Evolutionary conservation across 2,888 invertebrate genomes (phyloP), one percentile per base, ranked within the genome.

Genomic region (Synanthedon myopaeformis): DNA sequence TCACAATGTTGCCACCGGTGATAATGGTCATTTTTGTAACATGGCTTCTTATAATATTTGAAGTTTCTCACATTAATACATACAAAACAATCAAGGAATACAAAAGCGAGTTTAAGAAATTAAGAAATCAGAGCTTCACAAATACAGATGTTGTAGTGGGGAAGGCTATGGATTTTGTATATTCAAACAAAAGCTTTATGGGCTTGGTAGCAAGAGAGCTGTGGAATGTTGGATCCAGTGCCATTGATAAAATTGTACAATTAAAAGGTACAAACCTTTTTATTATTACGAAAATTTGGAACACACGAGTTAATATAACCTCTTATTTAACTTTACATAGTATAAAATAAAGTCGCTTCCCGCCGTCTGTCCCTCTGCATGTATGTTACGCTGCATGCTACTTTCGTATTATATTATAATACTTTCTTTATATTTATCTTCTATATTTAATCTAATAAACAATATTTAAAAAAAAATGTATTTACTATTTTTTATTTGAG

Each of bases 171-270:
- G 79, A 84, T 56, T 79, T 82, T 4, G 72, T 82, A 2, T 79
- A 83, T 58, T 83, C 83, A 0, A 82, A 84, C 53, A 74, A 66
- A 59, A 82, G 82, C 0, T 59, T 85, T 5, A 82, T 85, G 83
- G 77, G 72, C 55, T 61, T 84, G 41, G 63, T 85, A 2, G 85
- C 84, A 0, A 65, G 76, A 42, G 83, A 84, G 52, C 58, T 85
- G 11, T 85, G 84, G 85, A 79, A 82, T 45, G 62, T 81, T 3
- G 85, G 85, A 0, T 73, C 82, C 1, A 68, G 57, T 17, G 77
- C 77, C 2, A 75, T 84, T 41, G 83, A 84, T 55, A 76, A 58
- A 42, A 77, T 82, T 53, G 79, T 79, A 13, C 73, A 75, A 51
- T 42, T 73, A 3, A 76, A 76, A 65, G 70, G 74, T 66, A 57